Evolutionary conservation across 30 jellyfish, hydroid and myxozoan genomes (phyloP).

Genomic region (Aurelia coerulea): DNA sequence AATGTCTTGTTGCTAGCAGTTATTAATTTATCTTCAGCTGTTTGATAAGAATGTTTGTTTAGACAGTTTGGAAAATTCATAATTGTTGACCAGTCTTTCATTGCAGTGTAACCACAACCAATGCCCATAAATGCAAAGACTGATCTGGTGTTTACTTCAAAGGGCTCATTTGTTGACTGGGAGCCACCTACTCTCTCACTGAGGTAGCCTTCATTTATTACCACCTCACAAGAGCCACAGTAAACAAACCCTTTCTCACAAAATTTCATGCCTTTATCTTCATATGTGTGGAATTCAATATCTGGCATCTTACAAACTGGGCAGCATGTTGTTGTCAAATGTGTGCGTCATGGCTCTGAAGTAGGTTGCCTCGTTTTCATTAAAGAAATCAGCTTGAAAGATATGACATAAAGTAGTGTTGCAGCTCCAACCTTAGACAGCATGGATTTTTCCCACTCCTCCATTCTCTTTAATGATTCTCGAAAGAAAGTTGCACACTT

Average conservation of each 20-base stretch:
- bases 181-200: conserved; percentile 27
- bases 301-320: too few species aligned
- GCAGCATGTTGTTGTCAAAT: too few species aligned
- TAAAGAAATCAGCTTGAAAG: too few species aligned
- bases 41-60: conserved; percentile 12
- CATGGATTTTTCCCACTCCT: too few species aligned
- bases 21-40: not conserved
- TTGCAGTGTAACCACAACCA: conserved; percentile 46
- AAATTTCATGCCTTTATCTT: not conserved
- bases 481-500: too few species aligned
- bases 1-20: not conserved
- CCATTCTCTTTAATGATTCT: too few species aligned
- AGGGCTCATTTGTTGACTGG: conserved; percentile 1
- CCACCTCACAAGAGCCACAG: not conserved
- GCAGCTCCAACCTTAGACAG: too few species aligned
- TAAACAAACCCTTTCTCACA: not conserved
- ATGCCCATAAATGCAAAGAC: conserved; percentile 38
- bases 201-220: not conserved
- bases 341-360: too few species aligned
- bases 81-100: conserved; percentile 18
- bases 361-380: too few species aligned
- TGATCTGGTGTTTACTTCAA: conserved; percentile 23
- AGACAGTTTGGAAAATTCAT: conserved; percentile 15
- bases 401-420: too few species aligned
- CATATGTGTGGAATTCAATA: too few species aligned